These are phyloP conservation scores for Andricus grossulariae DNA, from an alignment of 1,140 invertebrate species.

Conservation along the genomic window DNA sequence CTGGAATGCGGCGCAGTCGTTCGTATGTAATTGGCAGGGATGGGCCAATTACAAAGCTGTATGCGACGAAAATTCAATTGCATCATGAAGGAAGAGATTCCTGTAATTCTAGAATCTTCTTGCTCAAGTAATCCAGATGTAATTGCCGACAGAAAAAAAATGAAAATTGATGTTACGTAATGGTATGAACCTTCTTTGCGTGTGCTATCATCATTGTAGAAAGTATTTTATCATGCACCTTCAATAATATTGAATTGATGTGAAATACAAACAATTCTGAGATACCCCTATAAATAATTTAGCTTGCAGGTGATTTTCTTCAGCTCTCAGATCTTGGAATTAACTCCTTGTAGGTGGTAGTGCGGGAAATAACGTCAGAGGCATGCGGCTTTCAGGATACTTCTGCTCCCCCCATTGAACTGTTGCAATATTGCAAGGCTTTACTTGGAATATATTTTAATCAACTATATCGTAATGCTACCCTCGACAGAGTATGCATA, in stretches of 20 bases:
- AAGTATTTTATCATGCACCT: no score
- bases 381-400: not conserved
- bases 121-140: not conserved
- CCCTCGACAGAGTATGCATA: constrained; percentile 30
- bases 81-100: constrained; percentile 20
- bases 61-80: constrained; percentile 28
- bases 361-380: not conserved
- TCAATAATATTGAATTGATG: no score
- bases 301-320: not conserved
- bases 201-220: not conserved
- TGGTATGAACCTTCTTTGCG: not conserved
- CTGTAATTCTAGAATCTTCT: not conserved
- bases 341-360: not conserved
- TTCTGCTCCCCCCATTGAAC: not conserved
- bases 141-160: not conserved
- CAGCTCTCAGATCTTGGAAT: not conserved
- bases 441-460: constrained; percentile 25
- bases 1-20: constrained; percentile 70
- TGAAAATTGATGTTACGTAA: not conserved
- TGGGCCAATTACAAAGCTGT: constrained; percentile 21
- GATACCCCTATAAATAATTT: not conserved
- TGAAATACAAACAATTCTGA: no score
- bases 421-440: not conserved
- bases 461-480: constrained; percentile 38
- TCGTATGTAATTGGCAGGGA: constrained; percentile 52